A percentile compares a stretch with the other conserved stretches of the same genome.
These are phyloP conservation scores for Radopholus similis DNA, from an alignment of 1,140 invertebrate species.

Conservation along the genomic window DNA sequence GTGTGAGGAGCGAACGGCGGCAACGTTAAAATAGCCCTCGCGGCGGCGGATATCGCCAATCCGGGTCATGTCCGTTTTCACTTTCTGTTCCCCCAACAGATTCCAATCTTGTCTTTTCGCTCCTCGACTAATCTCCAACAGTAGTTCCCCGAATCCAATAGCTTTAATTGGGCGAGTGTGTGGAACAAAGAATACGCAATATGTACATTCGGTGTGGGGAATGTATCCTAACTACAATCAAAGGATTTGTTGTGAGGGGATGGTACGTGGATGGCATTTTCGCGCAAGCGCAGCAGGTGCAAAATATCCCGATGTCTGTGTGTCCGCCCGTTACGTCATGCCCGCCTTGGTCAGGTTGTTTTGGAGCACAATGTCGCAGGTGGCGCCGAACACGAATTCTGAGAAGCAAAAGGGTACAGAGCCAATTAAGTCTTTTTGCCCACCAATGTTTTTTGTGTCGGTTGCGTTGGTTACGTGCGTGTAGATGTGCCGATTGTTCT, in stretches of 20 bases:
- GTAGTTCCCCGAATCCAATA: no score
- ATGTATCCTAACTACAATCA: not conserved
- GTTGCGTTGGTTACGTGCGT: slow-evolving; percentile 42
- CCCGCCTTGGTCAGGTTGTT: slow-evolving; percentile 43
- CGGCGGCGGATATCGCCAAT: no score
- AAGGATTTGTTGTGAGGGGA: not conserved
- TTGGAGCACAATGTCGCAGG: slow-evolving; percentile 42
- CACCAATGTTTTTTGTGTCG: slow-evolving; percentile 41
- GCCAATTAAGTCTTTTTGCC: not conserved
- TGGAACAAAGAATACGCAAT: not conserved
- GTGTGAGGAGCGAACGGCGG: not conserved
- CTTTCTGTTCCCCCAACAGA: no score
- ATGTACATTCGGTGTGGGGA: not conserved
- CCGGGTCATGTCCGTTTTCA: no score
- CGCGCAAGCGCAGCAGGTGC: not conserved
- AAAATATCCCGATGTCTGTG: not conserved
- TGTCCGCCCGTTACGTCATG: slow-evolving; percentile 27
- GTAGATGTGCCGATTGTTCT: slow-evolving; percentile 36
- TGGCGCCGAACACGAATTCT: slow-evolving; percentile 40
- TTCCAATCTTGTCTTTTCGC: no score
- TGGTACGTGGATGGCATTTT: not conserved
- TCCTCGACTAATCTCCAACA: no score
- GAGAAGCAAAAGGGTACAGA: not conserved
- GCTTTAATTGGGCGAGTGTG: not conserved
- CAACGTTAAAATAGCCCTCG: not conserved